phyloP scores from a whole-genome alignment of 2,888 invertebrate genomes.

The Hoplodrina blanda region DNA sequence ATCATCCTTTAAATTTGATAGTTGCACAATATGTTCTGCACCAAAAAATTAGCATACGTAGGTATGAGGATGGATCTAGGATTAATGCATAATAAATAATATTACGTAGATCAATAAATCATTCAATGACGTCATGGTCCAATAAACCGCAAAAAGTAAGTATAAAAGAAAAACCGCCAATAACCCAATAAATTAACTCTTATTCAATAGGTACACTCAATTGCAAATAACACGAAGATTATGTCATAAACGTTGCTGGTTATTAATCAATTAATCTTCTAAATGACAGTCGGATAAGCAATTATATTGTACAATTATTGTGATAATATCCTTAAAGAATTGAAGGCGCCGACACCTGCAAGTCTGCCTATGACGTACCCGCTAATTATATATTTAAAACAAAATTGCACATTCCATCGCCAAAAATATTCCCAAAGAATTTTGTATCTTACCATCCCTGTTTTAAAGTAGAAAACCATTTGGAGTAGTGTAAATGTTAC shows the following conservation, averaged over 20 bases:
- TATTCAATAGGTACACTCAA: constrained; percentile 9
- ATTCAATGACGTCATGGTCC: neutral
- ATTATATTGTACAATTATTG: constrained; percentile 60
- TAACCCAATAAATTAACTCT: constrained; percentile 36
- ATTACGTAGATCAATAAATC: neutral
- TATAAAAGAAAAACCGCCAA: neutral
- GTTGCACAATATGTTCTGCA: no score
- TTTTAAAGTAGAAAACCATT: constrained; percentile 27
- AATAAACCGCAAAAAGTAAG: constrained; percentile 4
- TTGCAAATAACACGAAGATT: constrained; percentile 46
- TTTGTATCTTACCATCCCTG: neutral
- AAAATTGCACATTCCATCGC: constrained; percentile 7
- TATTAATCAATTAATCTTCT: constrained; percentile 55
- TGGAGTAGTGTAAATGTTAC: constrained; percentile 1
- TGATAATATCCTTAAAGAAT: constrained; percentile 54
- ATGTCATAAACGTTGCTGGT: constrained; percentile 34
- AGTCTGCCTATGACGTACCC: constrained; percentile 23
- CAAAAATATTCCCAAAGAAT: constrained; percentile 1
- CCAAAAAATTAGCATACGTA: neutral
- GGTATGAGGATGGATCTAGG: neutral
- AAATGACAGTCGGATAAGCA: constrained; percentile 57
- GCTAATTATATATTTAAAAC: constrained; percentile 41
- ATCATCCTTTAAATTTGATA: no score
- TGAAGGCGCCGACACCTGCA: constrained; percentile 57
- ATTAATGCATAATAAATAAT: neutral